A percentile compares a stretch with the other conserved stretches of the same genome.
These are phyloP conservation scores for Urechis unicinctus DNA, from an alignment of 2,888 invertebrate genomes.

Conservation along the genomic window DNA sequence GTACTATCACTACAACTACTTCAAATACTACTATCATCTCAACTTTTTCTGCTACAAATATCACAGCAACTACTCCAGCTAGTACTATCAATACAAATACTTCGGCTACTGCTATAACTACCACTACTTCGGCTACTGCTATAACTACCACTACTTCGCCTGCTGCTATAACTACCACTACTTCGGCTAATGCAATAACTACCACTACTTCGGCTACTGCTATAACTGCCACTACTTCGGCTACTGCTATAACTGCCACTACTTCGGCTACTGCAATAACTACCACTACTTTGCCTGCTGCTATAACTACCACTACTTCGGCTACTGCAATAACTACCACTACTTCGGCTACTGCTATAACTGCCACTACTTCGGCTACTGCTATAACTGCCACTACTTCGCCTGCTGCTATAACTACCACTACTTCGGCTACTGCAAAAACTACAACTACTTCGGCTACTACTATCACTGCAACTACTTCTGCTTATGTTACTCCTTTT, in stretches of 20 bases:
- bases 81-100: conserved; percentile 3
- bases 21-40: conserved; percentile 1
- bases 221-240: conserved; percentile 3
- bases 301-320: conserved; percentile 1
- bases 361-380: conserved; percentile 1
- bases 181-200: conserved; percentile 1
- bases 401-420: not conserved
- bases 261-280: not conserved
- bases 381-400: conserved; percentile 1
- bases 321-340: conserved; percentile 1
- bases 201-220: conserved; percentile 1
- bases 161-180: conserved; percentile 2
- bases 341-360: conserved; percentile 1
- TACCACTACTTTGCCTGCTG: not conserved
- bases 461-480: conserved; percentile 1
- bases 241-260: conserved; percentile 2
- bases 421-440: not conserved
- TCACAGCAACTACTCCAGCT: conserved; percentile 1
- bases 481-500: not conserved
- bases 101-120: conserved; percentile 3
- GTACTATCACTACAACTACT: conserved; percentile 3
- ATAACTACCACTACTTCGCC: conserved; percentile 1
- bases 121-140: conserved; percentile 4
- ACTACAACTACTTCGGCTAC: conserved; percentile 1
- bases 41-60: not conserved